A percentile compares a stretch with the other conserved stretches of the same genome.
Evolutionary conservation across 2,113 vertebrate species (phyloP).

Genomic region (Morone chrysops): DNA sequence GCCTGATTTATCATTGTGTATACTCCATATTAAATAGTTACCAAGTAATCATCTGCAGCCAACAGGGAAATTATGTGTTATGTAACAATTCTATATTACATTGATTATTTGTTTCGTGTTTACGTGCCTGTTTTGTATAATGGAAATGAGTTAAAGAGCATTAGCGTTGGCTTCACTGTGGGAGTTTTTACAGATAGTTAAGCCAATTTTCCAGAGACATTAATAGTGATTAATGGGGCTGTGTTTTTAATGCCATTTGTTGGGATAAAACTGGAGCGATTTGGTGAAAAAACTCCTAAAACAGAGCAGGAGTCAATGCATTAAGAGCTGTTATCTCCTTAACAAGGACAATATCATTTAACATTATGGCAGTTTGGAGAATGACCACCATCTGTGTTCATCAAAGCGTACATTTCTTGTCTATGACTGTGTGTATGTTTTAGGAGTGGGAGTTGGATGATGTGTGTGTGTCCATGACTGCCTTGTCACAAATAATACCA

Average conservation of each 20-base stretch:
- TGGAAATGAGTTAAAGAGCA: slow-evolving; percentile 63
- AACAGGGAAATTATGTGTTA: slow-evolving; percentile 52
- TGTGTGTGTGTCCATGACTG: slow-evolving; percentile 13
- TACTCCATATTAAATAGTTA: slow-evolving; percentile 29
- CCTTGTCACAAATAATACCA: slow-evolving; percentile 30
- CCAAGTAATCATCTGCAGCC: slow-evolving; percentile 48
- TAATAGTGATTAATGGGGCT: slow-evolving; percentile 71
- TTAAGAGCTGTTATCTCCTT: slow-evolving; percentile 36
- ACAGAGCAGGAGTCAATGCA: slow-evolving; percentile 49
- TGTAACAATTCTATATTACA: slow-evolving; percentile 53
- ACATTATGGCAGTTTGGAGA: slow-evolving; percentile 31
- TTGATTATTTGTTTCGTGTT: slow-evolving; percentile 63
- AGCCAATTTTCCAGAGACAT: slow-evolving; percentile 70
- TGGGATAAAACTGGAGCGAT: slow-evolving; percentile 37
- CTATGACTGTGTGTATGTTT: slow-evolving; percentile 5
- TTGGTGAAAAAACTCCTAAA: slow-evolving; percentile 33
- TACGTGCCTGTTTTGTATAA: slow-evolving; percentile 48
- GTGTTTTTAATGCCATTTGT: slow-evolving; percentile 56
- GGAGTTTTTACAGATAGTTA: slow-evolving; percentile 68
- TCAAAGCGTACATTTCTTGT: slow-evolving; percentile 12
- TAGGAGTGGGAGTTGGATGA: slow-evolving; percentile 9
- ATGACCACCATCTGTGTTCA: slow-evolving; percentile 41
- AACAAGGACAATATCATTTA: slow-evolving; percentile 48
- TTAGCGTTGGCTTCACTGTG: slow-evolving; percentile 62
- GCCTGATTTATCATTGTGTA: slow-evolving; percentile 21